Base-by-base conservation (phyloP, 2,113 vertebrate genomes). In the Montifringilla adamsi region DNA sequence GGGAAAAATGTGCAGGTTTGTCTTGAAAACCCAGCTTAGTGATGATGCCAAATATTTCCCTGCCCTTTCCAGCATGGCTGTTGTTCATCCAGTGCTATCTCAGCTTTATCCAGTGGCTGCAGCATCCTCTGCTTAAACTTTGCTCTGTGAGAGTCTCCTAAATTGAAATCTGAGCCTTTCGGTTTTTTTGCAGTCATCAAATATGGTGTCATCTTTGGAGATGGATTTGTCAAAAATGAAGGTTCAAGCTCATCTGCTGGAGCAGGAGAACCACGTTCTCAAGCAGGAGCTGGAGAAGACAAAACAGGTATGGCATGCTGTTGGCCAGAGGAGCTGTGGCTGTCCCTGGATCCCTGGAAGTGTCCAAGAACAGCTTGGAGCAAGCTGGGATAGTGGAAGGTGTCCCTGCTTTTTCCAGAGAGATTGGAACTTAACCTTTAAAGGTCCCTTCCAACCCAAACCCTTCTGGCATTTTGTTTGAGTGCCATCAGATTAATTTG, bases 231-330 rank as follows among this genome's bases (percentile, higher is more conserved):
- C 97, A 37, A 96, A 98, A 96, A 91, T 98, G 89, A 98, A 98
- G 97, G 95, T 97, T 56, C 98, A 98, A 52, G 94, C 96, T 43
- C 97, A 90, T 37, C 59, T 97, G 2, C 77, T 99, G 95, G 97
- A 99, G 93, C 97, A 99, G 84, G 98, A 98, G 92, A 99, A 99
- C 79, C 63, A 89, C 41, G 93, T 98, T 90, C 98, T 99, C 66
- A 97, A 98, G 68, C 98, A 98, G 77, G 98, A 99, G 93, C 97
- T 99, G 28, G 97, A 97, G 77, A 97, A 96, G 92, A 76, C 95
- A 33, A 97, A 98, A 43, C 96, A 98, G 93, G 98, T 98, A 69
- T 26, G 88, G 68, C 5, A 23, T 19, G 33, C 11, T 5, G 1
- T 14, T 49, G 62, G 5, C 15, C 41, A 43, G n/a, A 35, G 63